A percentile compares a stretch with the other conserved stretches of the same genome.
These are phyloP conservation scores for Tursiops truncatus DNA, from an alignment of 2,113 vertebrate species.

Conservation along the genomic window DNA sequence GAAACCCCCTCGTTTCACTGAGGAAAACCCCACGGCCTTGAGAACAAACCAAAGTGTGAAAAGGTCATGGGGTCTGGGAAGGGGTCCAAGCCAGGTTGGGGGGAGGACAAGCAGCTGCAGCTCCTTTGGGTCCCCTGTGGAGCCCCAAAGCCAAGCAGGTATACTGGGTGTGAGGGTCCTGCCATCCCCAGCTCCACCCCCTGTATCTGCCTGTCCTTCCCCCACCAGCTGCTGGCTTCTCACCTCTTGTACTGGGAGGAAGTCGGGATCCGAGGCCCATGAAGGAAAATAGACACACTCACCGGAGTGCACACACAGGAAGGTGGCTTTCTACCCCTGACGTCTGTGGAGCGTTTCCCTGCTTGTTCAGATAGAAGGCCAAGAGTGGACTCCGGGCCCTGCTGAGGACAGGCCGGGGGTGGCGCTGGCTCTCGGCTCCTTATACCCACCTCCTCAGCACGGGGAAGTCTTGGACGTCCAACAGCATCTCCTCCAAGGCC, in stretches of 20 bases:
- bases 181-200: not conserved
- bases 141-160: not conserved
- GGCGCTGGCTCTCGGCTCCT: not conserved
- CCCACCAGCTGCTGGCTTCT: not conserved
- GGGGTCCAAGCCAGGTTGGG: not conserved
- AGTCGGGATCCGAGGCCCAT: not conserved
- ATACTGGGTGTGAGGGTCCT: accelerated
- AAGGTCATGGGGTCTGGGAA: not conserved
- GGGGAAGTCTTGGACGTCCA: not conserved
- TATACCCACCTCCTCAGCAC: not conserved
- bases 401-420: not conserved
- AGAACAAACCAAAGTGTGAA: not conserved
- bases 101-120: not conserved
- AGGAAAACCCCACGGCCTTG: too few species aligned
- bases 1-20: not conserved
- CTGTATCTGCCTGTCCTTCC: not conserved
- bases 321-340: not conserved
- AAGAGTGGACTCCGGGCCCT: not conserved
- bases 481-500: not conserved
- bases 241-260: not conserved
- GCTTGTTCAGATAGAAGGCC: not conserved
- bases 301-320: accelerated
- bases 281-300: not conserved
- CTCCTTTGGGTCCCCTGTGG: not conserved
- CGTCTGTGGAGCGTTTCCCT: accelerated